Base-by-base conservation (phyloP, 2,888 invertebrate genomes). In the Andricus quercusramuli region DNA sequence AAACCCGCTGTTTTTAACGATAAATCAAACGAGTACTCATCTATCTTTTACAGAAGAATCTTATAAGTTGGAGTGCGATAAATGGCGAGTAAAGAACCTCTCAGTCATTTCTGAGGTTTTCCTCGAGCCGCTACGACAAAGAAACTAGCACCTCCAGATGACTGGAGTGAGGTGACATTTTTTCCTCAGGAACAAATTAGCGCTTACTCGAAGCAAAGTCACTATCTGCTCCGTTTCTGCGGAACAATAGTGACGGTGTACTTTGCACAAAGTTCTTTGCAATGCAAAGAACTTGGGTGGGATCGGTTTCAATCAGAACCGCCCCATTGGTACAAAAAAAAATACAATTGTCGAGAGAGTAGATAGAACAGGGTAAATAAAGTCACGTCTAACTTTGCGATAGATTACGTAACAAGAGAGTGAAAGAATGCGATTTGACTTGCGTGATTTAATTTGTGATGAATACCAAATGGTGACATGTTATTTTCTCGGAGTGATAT, bases 171-270 rank as follows among this genome's bases (percentile, higher is more conserved):
- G 32, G 74, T 70, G 70, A 70, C 51, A 70, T 56, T 56, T 74
- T 74, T 74, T 74, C 74, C n/a, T 74, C 51, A 56, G 51, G 56
- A 56, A 56, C 20, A 74, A 74, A 74, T 74, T 74, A 74, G 56
- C 56, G 56, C 37, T 74, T 56, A 32, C 51, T 74, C 51, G 13
- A 56, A 56, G 32, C 51, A 20, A 51, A 74, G n/a, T 15, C 51
- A 32, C 51, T 74, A 74, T 56, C 56, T 70, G 70, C 51, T 74
- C 56, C n/a, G 51, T 56, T 74, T 56, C 74, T 32, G 32, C 17
- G 56, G 56, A 74, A 74, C 74, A 74, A 74, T 74, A 25, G 22
- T 15, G 15, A 62, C 62, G 13, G 56, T 47, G 47, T 47, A 15
- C 47, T 47, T 47, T 56, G 56, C 22, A 68, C 47, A 47, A 25